phyloP scores from a whole-genome alignment of 2,888 invertebrate genomes.

The Meliscaeva auricollis region DNA sequence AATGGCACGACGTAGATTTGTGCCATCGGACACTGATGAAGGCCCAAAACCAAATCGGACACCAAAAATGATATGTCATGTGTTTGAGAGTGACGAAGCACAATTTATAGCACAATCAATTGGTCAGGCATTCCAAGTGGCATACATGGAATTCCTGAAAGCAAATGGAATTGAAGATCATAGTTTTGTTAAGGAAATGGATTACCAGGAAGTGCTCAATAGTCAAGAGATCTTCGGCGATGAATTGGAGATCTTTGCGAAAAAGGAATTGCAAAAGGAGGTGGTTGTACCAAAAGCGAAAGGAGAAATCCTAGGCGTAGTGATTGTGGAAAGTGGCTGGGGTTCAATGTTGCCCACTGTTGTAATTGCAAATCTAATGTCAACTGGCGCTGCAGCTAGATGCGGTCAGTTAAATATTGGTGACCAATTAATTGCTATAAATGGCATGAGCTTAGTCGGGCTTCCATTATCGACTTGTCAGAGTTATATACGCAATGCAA shows the following conservation, averaged over 20 bases:
- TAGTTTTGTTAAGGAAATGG: conserved; percentile 99
- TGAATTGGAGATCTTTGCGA: conserved; percentile 99
- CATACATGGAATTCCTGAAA: conserved; percentile 99
- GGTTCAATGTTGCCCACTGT: conserved; percentile 99
- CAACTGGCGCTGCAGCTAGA: conserved; percentile 97
- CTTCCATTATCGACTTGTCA: conserved; percentile 99
- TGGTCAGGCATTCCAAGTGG: conserved; percentile 99
- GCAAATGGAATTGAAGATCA: conserved; percentile 99
- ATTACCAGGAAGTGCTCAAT: conserved; percentile 99
- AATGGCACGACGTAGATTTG: conserved; percentile 97
- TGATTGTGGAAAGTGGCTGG: conserved; percentile 99
- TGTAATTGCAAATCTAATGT: conserved; percentile 98
- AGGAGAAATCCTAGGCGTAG: conserved; percentile 98
- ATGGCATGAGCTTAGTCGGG: conserved; percentile 99
- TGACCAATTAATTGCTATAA: conserved; percentile 99
- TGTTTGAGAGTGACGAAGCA: conserved; percentile 99
- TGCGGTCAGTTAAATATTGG: conserved; percentile 99
- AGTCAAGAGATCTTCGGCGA: conserved; percentile 99
- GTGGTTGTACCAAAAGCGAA: conserved; percentile 99
- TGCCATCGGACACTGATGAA: conserved; percentile 94
- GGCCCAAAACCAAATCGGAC: conserved; percentile 89
- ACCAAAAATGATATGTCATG: conserved; percentile 99
- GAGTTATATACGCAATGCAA: conserved; percentile 99
- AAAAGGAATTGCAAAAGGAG: conserved; percentile 98
- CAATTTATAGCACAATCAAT: conserved; percentile 99